These are phyloP conservation scores for Numenius phaeopus DNA, from an alignment of 2,797 vertebrate genomes.

Conservation along the genomic window DNA sequence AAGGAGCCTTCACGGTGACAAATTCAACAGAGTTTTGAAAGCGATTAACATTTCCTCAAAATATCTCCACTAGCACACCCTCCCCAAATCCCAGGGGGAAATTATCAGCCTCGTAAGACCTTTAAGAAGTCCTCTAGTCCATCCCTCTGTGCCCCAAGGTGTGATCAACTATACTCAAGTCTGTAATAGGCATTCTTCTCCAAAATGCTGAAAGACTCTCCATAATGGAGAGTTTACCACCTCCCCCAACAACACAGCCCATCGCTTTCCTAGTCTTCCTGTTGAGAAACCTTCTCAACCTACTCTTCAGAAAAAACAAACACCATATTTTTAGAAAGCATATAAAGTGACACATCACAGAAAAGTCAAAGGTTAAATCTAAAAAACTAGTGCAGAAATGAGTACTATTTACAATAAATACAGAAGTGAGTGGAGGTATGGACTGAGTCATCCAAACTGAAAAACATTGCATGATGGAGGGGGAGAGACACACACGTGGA, in stretches of 20 bases:
- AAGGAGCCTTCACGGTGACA: background rate
- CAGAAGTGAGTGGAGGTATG: background rate
- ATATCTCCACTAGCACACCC: background rate
- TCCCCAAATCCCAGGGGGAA: background rate
- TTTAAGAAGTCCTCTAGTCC: background rate
- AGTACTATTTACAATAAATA: background rate
- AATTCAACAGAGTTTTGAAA: background rate
- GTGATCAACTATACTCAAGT: rapidly evolving
- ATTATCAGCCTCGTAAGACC: background rate
- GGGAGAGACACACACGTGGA: background rate
- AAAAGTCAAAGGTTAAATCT: background rate
- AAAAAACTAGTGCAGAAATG: background rate
- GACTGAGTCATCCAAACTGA: background rate
- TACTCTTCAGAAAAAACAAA: background rate
- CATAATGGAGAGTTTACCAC: rapidly evolving
- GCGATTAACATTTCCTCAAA: background rate
- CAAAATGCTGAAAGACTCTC: background rate
- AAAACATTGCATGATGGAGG: background rate
- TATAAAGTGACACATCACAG: background rate
- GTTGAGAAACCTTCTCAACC: background rate
- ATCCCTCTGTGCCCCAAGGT: background rate
- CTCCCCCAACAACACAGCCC: background rate
- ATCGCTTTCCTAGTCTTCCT: background rate
- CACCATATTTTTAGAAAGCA: background rate
- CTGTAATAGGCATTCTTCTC: background rate